Conservation (phyloP, 2,888 invertebrate genomes). For the Zaprionus lineosus region DNA sequence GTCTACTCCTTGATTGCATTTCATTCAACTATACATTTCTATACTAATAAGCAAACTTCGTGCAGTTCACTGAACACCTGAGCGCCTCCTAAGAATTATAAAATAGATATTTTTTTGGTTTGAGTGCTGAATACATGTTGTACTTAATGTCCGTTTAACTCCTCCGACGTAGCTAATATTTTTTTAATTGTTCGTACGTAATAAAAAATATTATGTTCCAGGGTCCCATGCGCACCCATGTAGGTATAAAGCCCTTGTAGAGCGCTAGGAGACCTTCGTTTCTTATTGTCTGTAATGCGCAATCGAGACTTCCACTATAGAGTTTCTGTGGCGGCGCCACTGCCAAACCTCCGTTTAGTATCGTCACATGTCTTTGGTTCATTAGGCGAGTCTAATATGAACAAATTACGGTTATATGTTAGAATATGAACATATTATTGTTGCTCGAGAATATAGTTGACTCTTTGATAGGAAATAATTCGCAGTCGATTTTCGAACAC, state of each 20-base stretch:
- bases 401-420: too few relatives aligned
- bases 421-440: too few relatives aligned
- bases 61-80: constrained; percentile 10
- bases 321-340: constrained; percentile 83
- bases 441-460: too few relatives aligned
- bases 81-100: constrained; percentile 18
- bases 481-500: constrained; percentile 58
- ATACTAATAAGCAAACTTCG: constrained; percentile 18
- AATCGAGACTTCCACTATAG: constrained; percentile 93
- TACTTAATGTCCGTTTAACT: constrained; percentile 41
- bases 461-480: background rate
- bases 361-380: constrained; percentile 91
- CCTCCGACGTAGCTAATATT: constrained; percentile 83
- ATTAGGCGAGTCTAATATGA: constrained; percentile 92
- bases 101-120: constrained; percentile 39
- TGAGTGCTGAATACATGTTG: constrained; percentile 66
- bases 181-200: constrained; percentile 95
- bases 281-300: constrained; percentile 91
- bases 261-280: constrained; percentile 93
- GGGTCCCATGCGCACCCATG: constrained; percentile 96
- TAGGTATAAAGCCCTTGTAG: constrained; percentile 98
- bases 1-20: constrained; percentile 27
- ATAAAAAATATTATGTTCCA: constrained; percentile 99
- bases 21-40: constrained; percentile 36
- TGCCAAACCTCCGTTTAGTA: constrained; percentile 78